A percentile compares a stretch with the other conserved stretches of the same genome.
Conservation (phyloP, 2,797 vertebrate species). For the Chrysocyon brachyurus region DNA sequence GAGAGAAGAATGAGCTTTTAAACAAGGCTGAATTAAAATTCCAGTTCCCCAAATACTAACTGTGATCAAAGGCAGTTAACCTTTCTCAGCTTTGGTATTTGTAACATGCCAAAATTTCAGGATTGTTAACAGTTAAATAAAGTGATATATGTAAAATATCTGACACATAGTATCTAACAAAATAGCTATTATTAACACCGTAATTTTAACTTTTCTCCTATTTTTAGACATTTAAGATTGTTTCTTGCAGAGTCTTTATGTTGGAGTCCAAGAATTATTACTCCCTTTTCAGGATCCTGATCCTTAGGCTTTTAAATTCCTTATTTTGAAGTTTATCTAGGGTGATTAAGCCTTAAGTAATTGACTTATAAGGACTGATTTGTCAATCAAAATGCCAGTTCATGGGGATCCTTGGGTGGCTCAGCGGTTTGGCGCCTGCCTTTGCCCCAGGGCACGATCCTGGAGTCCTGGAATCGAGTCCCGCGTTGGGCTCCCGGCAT, state of each 20-base stretch:
- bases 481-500: too few species aligned
- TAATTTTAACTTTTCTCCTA: slow-evolving; percentile 52
- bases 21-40: slow-evolving; percentile 14
- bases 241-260: slow-evolving; percentile 22
- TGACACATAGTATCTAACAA: background rate
- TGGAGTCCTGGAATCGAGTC: too few species aligned
- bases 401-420: too few species aligned
- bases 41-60: background rate
- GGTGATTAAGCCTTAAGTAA: background rate
- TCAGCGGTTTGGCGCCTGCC: too few species aligned
- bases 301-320: background rate
- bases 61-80: background rate
- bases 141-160: background rate
- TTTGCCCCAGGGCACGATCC: too few species aligned
- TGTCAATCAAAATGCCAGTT: background rate
- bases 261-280: background rate
- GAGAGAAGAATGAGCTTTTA: slow-evolving; percentile 12
- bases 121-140: background rate
- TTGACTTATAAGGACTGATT: background rate
- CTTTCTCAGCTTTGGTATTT: background rate
- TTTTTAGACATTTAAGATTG: background rate
- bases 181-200: slow-evolving; percentile 1
- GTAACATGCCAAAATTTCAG: slow-evolving; percentile 24
- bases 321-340: background rate
- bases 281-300: slow-evolving; percentile 14